A percentile compares a stretch with the other conserved stretches of the same genome.
Evolutionary conservation across 1,140 invertebrate genomes (phyloP).

Genomic region (Drosophila lini): DNA sequence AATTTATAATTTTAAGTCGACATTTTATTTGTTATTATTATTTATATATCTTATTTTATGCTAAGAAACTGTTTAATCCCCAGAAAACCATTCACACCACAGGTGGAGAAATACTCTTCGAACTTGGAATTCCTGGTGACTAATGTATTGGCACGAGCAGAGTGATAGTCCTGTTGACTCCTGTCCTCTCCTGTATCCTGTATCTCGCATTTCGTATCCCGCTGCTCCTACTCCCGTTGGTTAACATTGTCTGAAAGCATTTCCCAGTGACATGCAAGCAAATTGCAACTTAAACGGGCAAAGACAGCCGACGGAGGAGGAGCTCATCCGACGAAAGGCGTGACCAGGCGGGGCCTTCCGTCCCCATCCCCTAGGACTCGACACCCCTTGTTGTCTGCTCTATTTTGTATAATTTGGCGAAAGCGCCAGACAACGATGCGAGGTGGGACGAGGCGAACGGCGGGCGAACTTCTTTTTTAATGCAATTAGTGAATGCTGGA

Average conservation of each 20-base stretch:
- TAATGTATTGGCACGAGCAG: conserved; percentile 33
- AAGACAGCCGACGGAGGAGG: conserved; percentile 43
- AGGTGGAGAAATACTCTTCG: conserved; percentile 17
- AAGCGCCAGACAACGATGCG: conserved; percentile 55
- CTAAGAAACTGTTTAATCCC: no score
- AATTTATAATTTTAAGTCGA: not conserved
- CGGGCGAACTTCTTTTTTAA: conserved; percentile 69
- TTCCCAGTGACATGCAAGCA: conserved; percentile 78
- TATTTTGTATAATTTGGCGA: conserved; percentile 75
- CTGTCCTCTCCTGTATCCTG: conserved; percentile 8
- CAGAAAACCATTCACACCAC: not conserved
- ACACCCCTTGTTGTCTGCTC: conserved; percentile 35
- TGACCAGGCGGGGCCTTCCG: conserved; percentile 34
- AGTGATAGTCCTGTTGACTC: conserved; percentile 28
- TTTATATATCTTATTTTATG: no score
- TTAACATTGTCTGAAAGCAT: conserved; percentile 77
- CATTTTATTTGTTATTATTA: no score
- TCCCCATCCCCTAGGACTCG: conserved; percentile 14
- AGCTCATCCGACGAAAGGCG: conserved; percentile 14
- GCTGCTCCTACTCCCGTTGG: conserved; percentile 21
- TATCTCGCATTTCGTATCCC: not conserved
- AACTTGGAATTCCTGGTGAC: conserved; percentile 17
- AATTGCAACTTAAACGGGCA: conserved; percentile 76
- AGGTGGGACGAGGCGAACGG: conserved; percentile 1
- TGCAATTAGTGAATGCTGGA: conserved; percentile 76